Base-by-base conservation (phyloP, 2,797 vertebrate species). In the Chelon labrosus region DNA sequence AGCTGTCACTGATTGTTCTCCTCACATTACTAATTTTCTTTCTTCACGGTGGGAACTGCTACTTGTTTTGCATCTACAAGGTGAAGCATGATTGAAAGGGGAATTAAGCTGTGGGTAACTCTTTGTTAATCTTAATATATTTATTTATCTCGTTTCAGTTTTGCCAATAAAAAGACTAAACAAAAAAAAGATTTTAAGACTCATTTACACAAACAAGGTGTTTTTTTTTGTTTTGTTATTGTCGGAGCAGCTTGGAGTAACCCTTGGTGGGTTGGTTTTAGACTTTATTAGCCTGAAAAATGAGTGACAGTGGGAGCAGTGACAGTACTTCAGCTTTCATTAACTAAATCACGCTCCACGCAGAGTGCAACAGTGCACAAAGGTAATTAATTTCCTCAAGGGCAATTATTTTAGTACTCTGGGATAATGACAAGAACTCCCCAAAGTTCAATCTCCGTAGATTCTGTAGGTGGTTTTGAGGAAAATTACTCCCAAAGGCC, bases 361-460 rank as follows among this genome's bases (percentile, higher is more conserved):
- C 69, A 86, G 63, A 88, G 91, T 79, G 86, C 84, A 85, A 86
- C 88, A 75, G 84, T 86, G 90, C 85, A 87, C 89, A 91, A 82
- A 88, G 86, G 92, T 94, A 94, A 95, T 95, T 95, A 93, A 94
- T 94, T 94, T 94, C 84, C 90, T 93, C 91, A 93, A 95, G 94
- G 94, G 93, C 93, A 92, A 92, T 94, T 93, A 93, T 92, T 93
- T 88, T 90, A 82, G 83, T 84, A 75, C 82, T 84, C 88, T 89
- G 79, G 92, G 85, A 91, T 92, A 89, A 92, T 89, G 86, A 90
- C 87, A 88, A 80, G 86, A 89, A 79, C 77, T 87, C 79, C 76
- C 87, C 57, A 75, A 90, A 84, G 84, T 92, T 85, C 73, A 84
- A 74, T 85, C 83, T 79, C 35, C 8, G 75, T 58, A 84, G 75